phyloP scores from a whole-genome alignment of 2,113 vertebrate species.

The Stegastes partitus region DNA sequence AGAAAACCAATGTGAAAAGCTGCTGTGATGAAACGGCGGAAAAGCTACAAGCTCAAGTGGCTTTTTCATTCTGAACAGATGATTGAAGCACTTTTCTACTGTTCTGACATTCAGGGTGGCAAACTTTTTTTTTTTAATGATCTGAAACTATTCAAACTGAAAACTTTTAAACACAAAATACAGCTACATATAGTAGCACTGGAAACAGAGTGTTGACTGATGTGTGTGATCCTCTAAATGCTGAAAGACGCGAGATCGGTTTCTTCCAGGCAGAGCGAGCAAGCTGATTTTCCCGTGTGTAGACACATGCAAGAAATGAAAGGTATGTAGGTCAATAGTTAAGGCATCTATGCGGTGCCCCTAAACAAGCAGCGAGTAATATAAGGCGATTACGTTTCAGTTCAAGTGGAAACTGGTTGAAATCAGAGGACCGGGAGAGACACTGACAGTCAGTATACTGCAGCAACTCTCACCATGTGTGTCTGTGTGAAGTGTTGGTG shows the following conservation, averaged over 20 bases:
- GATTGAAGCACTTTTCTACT: not conserved
- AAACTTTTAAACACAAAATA: not conserved
- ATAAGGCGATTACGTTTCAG: slow-evolving; percentile 27
- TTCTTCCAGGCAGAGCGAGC: slow-evolving; percentile 12
- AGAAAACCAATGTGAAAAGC: too few relatives aligned
- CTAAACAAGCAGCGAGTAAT: slow-evolving; percentile 21
- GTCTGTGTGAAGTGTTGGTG: not conserved
- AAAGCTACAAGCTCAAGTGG: not conserved
- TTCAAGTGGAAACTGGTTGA: slow-evolving; percentile 29
- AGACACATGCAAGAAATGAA: slow-evolving; percentile 39
- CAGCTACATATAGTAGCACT: not conserved
- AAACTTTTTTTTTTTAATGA: too few relatives aligned
- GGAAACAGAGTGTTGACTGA: not conserved
- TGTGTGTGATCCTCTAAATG: slow-evolving; percentile 4
- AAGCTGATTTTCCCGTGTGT: slow-evolving; percentile 5
- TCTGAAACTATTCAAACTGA: too few relatives aligned
- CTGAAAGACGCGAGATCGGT: slow-evolving; percentile 7
- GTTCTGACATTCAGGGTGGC: not conserved
- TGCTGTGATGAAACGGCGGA: too few relatives aligned
- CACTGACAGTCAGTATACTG: not conserved
- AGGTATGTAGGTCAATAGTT: slow-evolving; percentile 54
- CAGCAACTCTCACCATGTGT: not conserved
- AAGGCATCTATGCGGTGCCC: slow-evolving; percentile 7
- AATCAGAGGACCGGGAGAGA: slow-evolving; percentile 23
- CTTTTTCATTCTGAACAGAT: not conserved